Evolutionary conservation across 2,888 invertebrate genomes (phyloP).

Genomic region (Lampropteryx suffumata): DNA sequence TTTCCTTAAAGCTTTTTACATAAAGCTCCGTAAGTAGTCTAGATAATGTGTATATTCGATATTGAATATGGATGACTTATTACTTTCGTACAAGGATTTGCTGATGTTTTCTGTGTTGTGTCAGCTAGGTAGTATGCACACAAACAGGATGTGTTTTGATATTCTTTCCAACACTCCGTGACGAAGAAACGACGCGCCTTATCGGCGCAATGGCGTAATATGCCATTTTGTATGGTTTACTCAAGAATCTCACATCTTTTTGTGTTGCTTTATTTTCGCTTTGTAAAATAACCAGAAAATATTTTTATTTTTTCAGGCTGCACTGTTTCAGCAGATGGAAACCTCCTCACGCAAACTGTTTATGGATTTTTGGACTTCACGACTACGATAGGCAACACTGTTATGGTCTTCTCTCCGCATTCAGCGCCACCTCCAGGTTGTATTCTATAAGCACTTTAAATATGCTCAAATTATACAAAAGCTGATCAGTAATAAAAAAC

Average conservation of each 20-base stretch:
- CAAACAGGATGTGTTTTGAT: constrained; percentile 20
- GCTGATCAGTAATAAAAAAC: no score
- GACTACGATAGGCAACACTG: constrained; percentile 96
- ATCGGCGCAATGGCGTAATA: constrained; percentile 15
- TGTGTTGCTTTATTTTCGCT: neutral
- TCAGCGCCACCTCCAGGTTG: constrained; percentile 89
- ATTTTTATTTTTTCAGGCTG: constrained; percentile 30
- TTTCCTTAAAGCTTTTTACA: constrained; percentile 47
- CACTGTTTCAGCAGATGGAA: constrained; percentile 37
- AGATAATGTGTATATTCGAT: constrained; percentile 36
- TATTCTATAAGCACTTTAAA: constrained; percentile 14
- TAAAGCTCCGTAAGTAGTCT: constrained; percentile 48
- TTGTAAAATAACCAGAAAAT: neutral
- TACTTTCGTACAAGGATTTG: constrained; percentile 28
- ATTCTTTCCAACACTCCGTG: constrained; percentile 15
- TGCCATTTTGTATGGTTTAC: constrained; percentile 8
- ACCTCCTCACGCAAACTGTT: constrained; percentile 92
- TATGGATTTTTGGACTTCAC: constrained; percentile 97
- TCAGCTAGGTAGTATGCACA: constrained; percentile 18
- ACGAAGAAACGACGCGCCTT: constrained; percentile 14
- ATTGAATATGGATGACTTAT: constrained; percentile 35
- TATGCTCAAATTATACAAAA: no score
- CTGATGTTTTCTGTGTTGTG: constrained; percentile 23
- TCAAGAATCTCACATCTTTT: constrained; percentile 3
- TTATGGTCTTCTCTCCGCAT: constrained; percentile 97